A percentile compares a stretch with the other conserved stretches of the same genome.
Conservation (phyloP, 2,113 vertebrate genomes). For the Xenopus laevis region DNA sequence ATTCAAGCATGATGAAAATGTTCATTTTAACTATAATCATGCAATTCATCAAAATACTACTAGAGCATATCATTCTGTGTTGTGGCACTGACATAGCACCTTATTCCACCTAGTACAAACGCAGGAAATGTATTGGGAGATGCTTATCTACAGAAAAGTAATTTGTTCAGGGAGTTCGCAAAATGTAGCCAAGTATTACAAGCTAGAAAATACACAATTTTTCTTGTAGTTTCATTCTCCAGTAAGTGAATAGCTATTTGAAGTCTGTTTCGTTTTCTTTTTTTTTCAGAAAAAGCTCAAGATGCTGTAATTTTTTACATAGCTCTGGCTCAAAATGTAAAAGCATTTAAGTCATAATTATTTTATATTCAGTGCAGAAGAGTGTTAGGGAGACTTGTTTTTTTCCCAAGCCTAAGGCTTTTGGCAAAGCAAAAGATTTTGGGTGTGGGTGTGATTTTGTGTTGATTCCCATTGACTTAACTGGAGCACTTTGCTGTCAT, state of each 20-base stretch:
- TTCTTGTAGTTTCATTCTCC: conserved; percentile 13
- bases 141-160: conserved; percentile 61
- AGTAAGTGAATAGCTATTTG: conserved; percentile 17
- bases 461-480: too few species aligned
- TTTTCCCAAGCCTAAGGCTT: too few species aligned
- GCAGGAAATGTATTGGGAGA: conserved; percentile 62
- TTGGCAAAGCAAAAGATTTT: too few species aligned
- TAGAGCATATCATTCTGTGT: conserved; percentile 75
- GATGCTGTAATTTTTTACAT: too few species aligned
- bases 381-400: too few species aligned
- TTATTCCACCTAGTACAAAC: conserved; percentile 64
- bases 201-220: conserved; percentile 49
- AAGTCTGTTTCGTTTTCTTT: neutral
- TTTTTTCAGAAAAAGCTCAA: neutral
- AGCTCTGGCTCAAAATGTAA: too few species aligned
- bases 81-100: conserved; percentile 73
- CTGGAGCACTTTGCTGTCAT: too few species aligned
- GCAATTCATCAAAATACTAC: conserved; percentile 89
- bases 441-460: too few species aligned
- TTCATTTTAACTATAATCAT: conserved; percentile 92
- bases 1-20: conserved; percentile 82
- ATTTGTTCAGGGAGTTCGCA: conserved; percentile 58
- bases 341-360: too few species aligned
- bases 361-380: too few species aligned
- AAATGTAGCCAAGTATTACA: conserved; percentile 48